phyloP scores from a whole-genome alignment of 1,140 invertebrate species.

The Penaeus chinensis region DNA sequence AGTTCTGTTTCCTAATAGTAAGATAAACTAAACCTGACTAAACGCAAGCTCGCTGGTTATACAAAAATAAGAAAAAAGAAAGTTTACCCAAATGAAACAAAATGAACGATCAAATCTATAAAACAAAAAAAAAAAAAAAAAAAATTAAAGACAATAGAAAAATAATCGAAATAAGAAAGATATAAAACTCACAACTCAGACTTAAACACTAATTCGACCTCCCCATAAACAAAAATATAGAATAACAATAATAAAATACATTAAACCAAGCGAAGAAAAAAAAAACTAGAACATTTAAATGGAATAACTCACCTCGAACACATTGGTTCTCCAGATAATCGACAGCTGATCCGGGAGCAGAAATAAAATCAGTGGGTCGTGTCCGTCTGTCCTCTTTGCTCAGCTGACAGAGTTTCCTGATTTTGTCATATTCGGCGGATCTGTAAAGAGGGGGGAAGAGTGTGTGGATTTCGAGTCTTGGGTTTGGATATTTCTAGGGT shows the following conservation, averaged over 20 bases:
- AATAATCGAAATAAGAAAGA: too few relatives aligned
- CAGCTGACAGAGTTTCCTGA: slow-evolving; percentile 68
- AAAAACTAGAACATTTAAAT: background rate
- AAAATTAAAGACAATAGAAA: too few relatives aligned
- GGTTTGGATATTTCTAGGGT: background rate
- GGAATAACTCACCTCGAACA: slow-evolving; percentile 64
- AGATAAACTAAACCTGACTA: too few relatives aligned
- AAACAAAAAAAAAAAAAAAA: too few relatives aligned
- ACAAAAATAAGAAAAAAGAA: too few relatives aligned
- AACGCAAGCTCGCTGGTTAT: too few relatives aligned
- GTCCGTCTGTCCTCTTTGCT: slow-evolving; percentile 71
- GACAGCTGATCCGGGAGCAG: slow-evolving; percentile 67
- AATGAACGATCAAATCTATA: too few relatives aligned
- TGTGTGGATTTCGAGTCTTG: background rate
- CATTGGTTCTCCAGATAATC: slow-evolving; percentile 74
- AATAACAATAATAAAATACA: background rate
- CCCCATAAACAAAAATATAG: background rate
- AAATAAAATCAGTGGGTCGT: slow-evolving; percentile 70
- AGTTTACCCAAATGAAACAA: too few relatives aligned
- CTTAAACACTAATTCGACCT: too few relatives aligned
- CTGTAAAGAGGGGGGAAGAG: slow-evolving; percentile 60
- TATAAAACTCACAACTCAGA: too few relatives aligned
- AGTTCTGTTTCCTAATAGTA: too few relatives aligned
- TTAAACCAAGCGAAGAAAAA: background rate
- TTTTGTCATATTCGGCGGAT: slow-evolving; percentile 70